These are phyloP conservation scores for Keiferia lycopersicella DNA, from an alignment of 2,888 invertebrate genomes.

Conservation along the genomic window DNA sequence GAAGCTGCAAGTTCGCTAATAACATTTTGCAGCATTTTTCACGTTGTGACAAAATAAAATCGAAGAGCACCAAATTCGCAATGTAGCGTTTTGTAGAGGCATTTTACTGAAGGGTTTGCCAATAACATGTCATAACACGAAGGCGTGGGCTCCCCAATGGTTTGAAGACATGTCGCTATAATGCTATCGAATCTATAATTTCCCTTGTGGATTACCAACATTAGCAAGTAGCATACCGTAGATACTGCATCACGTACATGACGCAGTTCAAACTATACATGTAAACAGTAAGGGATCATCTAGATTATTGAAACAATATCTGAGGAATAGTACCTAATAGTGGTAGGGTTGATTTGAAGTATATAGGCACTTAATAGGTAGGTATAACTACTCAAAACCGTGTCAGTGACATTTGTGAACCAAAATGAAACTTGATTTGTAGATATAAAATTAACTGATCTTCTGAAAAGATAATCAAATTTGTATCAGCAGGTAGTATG, in stretches of 20 bases:
- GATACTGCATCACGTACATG: background rate
- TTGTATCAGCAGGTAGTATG: no score
- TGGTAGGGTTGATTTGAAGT: no score
- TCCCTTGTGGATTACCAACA: conserved; percentile 51
- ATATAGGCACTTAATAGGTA: no score
- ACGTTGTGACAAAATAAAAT: conserved; percentile 15
- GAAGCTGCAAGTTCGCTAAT: conserved; percentile 26
- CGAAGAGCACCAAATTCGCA: background rate
- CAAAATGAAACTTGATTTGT: no score
- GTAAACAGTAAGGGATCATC: background rate
- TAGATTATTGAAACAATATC: background rate
- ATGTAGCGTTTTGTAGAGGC: background rate
- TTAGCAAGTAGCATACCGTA: conserved; percentile 1
- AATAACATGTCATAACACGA: conserved; percentile 22
- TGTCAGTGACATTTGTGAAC: no score
- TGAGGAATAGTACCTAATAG: background rate
- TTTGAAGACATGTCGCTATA: conserved; percentile 52
- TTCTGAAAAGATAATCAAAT: no score
- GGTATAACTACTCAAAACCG: no score
- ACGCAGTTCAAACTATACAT: background rate
- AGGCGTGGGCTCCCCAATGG: conserved; percentile 35
- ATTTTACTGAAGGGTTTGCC: conserved; percentile 3
- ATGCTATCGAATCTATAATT: conserved; percentile 58
- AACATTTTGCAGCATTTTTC: conserved; percentile 20
- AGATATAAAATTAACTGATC: no score